These are phyloP conservation scores for Lagopus muta DNA, from an alignment of 2,113 vertebrate species.

Conservation along the genomic window DNA sequence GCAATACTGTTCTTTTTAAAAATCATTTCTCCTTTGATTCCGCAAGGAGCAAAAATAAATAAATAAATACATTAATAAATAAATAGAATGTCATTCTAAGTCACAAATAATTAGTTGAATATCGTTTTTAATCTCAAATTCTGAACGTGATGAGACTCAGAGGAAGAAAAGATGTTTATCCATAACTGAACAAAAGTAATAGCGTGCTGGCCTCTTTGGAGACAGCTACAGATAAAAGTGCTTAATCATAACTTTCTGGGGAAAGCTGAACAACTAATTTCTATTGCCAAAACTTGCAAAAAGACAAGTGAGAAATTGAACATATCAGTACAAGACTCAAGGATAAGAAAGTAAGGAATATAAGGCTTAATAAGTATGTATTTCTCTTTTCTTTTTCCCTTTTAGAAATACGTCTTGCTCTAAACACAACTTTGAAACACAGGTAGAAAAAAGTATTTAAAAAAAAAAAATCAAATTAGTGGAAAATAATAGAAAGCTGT, in stretches of 20 bases:
- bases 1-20: neutral
- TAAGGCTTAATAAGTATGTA: neutral
- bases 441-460: neutral
- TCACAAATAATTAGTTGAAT: conserved; percentile 5
- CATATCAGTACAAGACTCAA: neutral
- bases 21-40: neutral
- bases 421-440: neutral
- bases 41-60: neutral
- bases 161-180: conserved; percentile 59
- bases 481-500: neutral
- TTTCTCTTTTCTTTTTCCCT: neutral
- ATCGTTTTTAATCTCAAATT: conserved; percentile 48
- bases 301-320: conserved; percentile 43
- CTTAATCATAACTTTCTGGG: conserved; percentile 40
- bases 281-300: neutral
- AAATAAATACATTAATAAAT: neutral
- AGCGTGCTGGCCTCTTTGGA: conserved; percentile 19
- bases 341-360: neutral
- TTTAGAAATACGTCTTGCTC: neutral
- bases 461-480: neutral
- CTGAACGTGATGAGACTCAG: neutral
- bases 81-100: neutral
- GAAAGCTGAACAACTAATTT: conserved; percentile 50
- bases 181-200: conserved; percentile 50
- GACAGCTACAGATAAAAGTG: conserved; percentile 18